Conservation (phyloP, 2,113 vertebrate species). For the Corythoichthys haematopterus region DNA sequence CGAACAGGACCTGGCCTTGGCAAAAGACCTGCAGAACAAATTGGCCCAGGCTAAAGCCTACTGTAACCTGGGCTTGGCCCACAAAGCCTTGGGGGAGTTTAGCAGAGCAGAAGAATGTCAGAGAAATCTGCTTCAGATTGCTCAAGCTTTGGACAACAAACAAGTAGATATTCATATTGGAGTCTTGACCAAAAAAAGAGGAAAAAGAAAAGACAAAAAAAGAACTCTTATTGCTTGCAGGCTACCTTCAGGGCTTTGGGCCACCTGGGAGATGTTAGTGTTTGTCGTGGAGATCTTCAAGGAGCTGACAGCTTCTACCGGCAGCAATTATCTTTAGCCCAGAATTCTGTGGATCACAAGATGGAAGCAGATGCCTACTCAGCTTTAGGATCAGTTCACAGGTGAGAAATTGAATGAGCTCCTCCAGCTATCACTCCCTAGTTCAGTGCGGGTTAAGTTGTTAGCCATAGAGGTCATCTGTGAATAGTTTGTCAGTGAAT, state of each 20-base stretch:
- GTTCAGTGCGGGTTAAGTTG: no score
- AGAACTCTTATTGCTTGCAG: constrained; percentile 30
- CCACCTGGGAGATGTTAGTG: constrained; percentile 89
- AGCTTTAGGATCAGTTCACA: constrained; percentile 85
- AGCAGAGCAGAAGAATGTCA: constrained; percentile 92
- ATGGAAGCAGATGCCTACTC: constrained; percentile 90
- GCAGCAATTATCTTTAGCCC: constrained; percentile 85
- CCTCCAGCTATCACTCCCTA: neutral
- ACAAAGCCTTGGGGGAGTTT: constrained; percentile 88
- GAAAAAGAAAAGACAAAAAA: neutral
- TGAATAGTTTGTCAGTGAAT: no score
- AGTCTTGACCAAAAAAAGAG: neutral
- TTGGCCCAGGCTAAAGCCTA: constrained; percentile 94
- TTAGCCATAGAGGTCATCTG: no score
- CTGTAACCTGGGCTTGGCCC: constrained; percentile 91
- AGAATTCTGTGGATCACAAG: constrained; percentile 79
- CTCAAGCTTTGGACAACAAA: constrained; percentile 85
- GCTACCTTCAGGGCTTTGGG: constrained; percentile 91
- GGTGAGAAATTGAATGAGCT: constrained; percentile 36
- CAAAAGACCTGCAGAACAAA: constrained; percentile 92
- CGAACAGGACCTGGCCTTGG: constrained; percentile 88
- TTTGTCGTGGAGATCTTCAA: constrained; percentile 83
- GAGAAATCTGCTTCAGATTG: constrained; percentile 85
- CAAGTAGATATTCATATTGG: constrained; percentile 56
- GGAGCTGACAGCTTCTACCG: constrained; percentile 89